These are phyloP conservation scores for Hydriomena furcata DNA, from an alignment of 2,888 invertebrate genomes.

Conservation along the genomic window DNA sequence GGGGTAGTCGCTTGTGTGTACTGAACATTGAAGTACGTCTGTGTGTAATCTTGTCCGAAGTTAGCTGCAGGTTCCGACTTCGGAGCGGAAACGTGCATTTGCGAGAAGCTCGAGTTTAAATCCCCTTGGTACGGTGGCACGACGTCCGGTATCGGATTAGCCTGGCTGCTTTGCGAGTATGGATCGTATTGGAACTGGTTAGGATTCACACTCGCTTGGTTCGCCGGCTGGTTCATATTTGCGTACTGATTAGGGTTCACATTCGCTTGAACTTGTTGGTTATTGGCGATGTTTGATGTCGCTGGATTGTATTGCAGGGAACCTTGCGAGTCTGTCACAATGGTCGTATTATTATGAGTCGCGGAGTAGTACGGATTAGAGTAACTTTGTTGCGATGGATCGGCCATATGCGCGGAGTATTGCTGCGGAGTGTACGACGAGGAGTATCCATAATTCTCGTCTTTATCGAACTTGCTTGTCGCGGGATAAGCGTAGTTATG, in stretches of 20 bases:
- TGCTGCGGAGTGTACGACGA: conserved; percentile 68
- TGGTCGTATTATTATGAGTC: conserved; percentile 54
- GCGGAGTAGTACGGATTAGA: conserved; percentile 66
- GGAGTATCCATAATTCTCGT: conserved; percentile 58
- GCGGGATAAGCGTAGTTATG: conserved; percentile 55
- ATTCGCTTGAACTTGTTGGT: conserved; percentile 35
- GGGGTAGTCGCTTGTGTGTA: conserved; percentile 61
- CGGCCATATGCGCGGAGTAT: conserved; percentile 52
- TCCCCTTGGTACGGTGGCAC: conserved; percentile 47
- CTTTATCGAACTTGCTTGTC: conserved; percentile 59
- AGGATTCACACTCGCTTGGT: conserved; percentile 26
- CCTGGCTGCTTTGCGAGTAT: conserved; percentile 33
- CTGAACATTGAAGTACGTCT: conserved; percentile 66
- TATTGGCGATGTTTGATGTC: conserved; percentile 19
- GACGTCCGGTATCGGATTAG: conserved; percentile 47
- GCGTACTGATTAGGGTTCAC: conserved; percentile 31
- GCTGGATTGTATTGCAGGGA: conserved; percentile 35
- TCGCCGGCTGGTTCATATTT: conserved; percentile 10
- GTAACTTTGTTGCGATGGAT: conserved; percentile 57
- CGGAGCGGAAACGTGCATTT: conserved; percentile 62
- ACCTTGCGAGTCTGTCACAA: conserved; percentile 62
- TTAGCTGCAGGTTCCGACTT: conserved; percentile 48
- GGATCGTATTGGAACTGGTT: conserved; percentile 41
- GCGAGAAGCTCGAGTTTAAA: conserved; percentile 60
- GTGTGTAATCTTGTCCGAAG: conserved; percentile 58